phyloP scores from a whole-genome alignment of 1,140 invertebrate species.

The Penaeus japonicus region DNA sequence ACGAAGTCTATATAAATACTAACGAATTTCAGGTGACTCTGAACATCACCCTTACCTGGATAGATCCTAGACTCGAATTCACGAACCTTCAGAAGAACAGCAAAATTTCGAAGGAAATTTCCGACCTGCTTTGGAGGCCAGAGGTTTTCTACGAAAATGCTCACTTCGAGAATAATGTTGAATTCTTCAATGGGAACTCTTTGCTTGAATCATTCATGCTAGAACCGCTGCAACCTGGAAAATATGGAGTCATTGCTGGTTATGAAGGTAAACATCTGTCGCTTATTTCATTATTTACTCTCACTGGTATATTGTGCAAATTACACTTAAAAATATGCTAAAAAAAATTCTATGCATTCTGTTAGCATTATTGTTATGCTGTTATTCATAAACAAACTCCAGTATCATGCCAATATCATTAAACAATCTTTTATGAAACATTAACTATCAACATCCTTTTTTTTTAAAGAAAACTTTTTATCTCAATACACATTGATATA shows the following conservation, averaged over 20 bases:
- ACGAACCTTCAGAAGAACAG: background rate
- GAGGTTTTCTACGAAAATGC: constrained; percentile 15
- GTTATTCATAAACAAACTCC: background rate
- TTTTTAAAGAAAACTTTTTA: too few relatives aligned
- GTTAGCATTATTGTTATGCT: background rate
- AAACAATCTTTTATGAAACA: too few relatives aligned
- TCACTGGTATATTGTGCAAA: background rate
- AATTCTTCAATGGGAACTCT: background rate
- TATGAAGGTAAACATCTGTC: too few relatives aligned
- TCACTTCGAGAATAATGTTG: constrained; percentile 4
- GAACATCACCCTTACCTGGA: constrained; percentile 15
- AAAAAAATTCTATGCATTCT: background rate
- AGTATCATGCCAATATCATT: background rate
- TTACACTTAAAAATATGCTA: background rate
- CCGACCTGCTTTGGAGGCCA: background rate
- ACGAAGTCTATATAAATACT: background rate
- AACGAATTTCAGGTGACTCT: constrained; percentile 23
- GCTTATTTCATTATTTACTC: background rate
- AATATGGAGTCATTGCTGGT: too few relatives aligned
- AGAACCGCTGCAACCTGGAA: too few relatives aligned
- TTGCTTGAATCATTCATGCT: background rate
- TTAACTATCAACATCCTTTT: background rate
- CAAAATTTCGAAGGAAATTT: constrained; percentile 8
- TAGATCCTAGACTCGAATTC: background rate
- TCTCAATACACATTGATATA: too few relatives aligned